Base-by-base conservation (phyloP, 2,797 vertebrate species). In the Thaleichthys pacificus region DNA sequence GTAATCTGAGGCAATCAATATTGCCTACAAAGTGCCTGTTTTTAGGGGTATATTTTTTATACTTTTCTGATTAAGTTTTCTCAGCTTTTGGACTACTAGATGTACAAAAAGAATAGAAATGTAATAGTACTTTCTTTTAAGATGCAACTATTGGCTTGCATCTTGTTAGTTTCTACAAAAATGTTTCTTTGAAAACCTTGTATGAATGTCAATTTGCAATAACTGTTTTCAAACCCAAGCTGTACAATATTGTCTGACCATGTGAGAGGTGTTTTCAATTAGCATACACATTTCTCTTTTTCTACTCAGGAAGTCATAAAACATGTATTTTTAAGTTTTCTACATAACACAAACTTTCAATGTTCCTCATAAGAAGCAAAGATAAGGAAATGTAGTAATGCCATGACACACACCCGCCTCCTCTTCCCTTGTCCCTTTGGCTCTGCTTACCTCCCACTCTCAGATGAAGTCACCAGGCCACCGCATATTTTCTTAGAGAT, bases 391-490 rank as follows among this genome's bases (percentile, higher is more conserved):
- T 42, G 11, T 12, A 42, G 38, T 42, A 3, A 42, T 12, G 35
- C 38, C 38, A 11, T 42, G 38, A 61, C 58, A 60, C 57, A 24
- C 42, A 54, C 1, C 51, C 21, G 64, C 47, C 63, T 22, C 26
- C 22, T 38, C 30, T 30, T 66, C 30, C 15, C 62, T 26, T 42
- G 62, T 72, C 70, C 62, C 62, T 32, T 66, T 61, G 24, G 32
- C 62, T 32, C 70, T 72, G 21, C 62, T 62, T 57, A 49, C 70
- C 63, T 72, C 70, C 70, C 62, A 66, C 54, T 65, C 70, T 22
- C 49, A 66, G 30, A 66, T 72, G 32, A 72, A 72, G 12, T 57
- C 12, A 54, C 47, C 32, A 19, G 51, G 62, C 70, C 61, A 51
- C 61, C 17, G 47, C 47, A 32, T 66, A 22, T 66, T 66, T 9